A percentile compares a stretch with the other conserved stretches of the same genome.
phyloP scores from a whole-genome alignment of 2,797 vertebrate species.

The Lutjanus campechanus region DNA sequence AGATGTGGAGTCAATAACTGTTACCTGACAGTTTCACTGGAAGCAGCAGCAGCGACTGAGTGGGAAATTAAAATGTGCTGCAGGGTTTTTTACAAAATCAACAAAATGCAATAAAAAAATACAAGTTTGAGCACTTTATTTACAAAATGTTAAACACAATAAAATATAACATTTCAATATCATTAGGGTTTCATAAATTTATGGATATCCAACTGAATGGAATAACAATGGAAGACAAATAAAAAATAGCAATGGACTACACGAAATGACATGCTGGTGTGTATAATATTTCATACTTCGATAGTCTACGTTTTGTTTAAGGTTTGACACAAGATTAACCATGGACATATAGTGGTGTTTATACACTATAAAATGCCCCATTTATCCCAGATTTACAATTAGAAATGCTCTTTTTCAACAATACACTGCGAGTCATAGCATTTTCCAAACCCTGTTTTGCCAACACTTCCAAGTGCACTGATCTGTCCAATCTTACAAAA shows the following conservation, averaged over 20 bases:
- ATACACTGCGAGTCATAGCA: constrained; percentile 88
- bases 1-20: constrained; percentile 70
- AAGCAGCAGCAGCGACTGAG: too few species aligned
- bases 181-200: constrained; percentile 87
- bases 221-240: constrained; percentile 82
- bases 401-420: constrained; percentile 74
- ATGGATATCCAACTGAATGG: constrained; percentile 84
- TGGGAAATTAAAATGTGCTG: too few species aligned
- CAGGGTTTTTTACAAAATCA: constrained; percentile 10
- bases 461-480: constrained; percentile 85
- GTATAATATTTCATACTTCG: constrained; percentile 84
- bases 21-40: constrained; percentile 55
- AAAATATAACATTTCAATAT: constrained; percentile 93
- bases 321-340: constrained; percentile 82
- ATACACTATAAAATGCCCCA: constrained; percentile 81
- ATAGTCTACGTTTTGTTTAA: constrained; percentile 87
- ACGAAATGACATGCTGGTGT: constrained; percentile 87
- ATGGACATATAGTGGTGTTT: constrained; percentile 81
- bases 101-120: constrained; percentile 58
- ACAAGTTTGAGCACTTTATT: constrained; percentile 90
- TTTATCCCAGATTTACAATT: constrained; percentile 82
- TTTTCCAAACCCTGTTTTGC: constrained; percentile 84
- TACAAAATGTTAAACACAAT: constrained; percentile 93
- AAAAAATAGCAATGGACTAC: constrained; percentile 79
- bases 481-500: constrained; percentile 91